phyloP scores from a whole-genome alignment of 30 jellyfish, hydroid and myxozoan species.

The Haliclystus octoradiatus region DNA sequence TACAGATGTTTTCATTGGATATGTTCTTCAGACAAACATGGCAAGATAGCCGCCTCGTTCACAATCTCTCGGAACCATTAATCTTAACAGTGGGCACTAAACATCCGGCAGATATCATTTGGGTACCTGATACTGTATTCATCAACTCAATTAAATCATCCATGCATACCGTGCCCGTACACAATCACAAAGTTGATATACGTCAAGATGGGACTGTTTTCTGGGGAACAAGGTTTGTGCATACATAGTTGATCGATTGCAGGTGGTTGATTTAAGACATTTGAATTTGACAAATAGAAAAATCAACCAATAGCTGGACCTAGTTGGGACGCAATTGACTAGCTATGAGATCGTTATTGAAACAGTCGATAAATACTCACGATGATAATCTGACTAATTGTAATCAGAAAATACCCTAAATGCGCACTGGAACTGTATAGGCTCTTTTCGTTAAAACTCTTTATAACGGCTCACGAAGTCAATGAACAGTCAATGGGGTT shows the following conservation, averaged over 20 bases:
- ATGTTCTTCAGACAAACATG: slow-evolving; percentile 69
- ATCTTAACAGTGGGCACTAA: slow-evolving; percentile 54
- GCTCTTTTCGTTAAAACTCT: no score
- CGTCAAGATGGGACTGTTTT: slow-evolving; percentile 37
- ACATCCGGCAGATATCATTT: slow-evolving; percentile 64
- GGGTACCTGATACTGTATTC: slow-evolving; percentile 75
- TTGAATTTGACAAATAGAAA: no score
- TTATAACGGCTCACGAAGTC: no score
- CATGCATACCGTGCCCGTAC: slow-evolving; percentile 48
- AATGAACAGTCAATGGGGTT: no score
- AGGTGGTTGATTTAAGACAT: no score
- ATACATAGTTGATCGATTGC: background rate
- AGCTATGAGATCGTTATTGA: no score
- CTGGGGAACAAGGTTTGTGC: slow-evolving; percentile 62
- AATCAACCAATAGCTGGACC: no score
- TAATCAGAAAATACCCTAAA: no score
- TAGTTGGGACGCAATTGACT: no score
- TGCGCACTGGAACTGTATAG: no score
- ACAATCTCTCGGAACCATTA: slow-evolving; percentile 27
- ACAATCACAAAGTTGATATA: slow-evolving; percentile 45
- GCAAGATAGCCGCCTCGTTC: slow-evolving; percentile 42
- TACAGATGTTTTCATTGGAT: slow-evolving; percentile 48
- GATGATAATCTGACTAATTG: no score
- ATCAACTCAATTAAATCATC: slow-evolving; percentile 38
- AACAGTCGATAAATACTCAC: no score